phyloP scores from a whole-genome alignment of 2,888 invertebrate species.

The Eupeodes latifasciatus region DNA sequence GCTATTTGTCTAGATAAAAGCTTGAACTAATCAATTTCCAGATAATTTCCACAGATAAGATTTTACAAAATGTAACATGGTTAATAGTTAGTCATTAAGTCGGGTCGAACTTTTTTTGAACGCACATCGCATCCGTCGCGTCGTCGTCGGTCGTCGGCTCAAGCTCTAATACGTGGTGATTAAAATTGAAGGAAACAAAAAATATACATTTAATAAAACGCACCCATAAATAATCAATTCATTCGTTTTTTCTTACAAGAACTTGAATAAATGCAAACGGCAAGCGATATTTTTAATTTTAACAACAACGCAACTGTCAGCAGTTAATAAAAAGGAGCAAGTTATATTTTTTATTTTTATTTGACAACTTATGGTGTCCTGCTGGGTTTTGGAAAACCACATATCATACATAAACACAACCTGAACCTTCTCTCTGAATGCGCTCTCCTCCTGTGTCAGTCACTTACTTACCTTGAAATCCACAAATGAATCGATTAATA shows the following conservation, averaged over 20 bases:
- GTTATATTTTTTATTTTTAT: conserved; percentile 20
- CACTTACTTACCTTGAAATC: conserved; percentile 59
- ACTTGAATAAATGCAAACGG: conserved; percentile 9
- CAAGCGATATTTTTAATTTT: conserved; percentile 43
- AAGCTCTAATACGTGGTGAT: conserved; percentile 4
- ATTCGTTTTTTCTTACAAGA: not conserved
- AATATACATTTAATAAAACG: not conserved
- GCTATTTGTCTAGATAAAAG: conserved; percentile 45
- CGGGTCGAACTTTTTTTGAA: not conserved
- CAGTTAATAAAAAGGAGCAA: conserved; percentile 10
- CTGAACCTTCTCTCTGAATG: not conserved
- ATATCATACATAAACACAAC: not conserved
- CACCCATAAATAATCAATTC: not conserved
- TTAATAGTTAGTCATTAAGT: conserved; percentile 28
- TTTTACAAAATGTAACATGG: conserved; percentile 39
- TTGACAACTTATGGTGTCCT: conserved; percentile 46
- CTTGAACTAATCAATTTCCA: conserved; percentile 49
- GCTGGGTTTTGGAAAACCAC: conserved; percentile 41
- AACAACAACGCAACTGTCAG: conserved; percentile 17
- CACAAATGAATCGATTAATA: conserved; percentile 75
- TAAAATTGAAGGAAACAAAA: not conserved
- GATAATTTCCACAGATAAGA: conserved; percentile 37
- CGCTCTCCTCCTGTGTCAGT: not conserved
- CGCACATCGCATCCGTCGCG: no score
- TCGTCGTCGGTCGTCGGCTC: not conserved